Conservation (phyloP, 2,797 vertebrate genomes). For the Neosilurus mollespiculum region DNA sequence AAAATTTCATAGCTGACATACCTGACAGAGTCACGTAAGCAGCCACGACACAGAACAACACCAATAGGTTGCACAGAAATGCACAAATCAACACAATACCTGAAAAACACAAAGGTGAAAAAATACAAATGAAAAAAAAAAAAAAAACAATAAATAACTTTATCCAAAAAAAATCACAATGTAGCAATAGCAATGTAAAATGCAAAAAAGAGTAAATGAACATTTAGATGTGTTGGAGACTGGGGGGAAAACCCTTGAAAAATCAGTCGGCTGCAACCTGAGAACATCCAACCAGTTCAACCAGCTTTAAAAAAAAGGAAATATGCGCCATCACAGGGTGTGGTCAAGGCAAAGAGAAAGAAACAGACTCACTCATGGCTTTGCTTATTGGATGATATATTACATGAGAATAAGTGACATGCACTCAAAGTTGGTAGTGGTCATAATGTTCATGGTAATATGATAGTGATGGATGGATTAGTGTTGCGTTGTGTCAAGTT, state of each 20-base stretch:
- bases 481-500: not conserved
- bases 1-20: conserved; percentile 71
- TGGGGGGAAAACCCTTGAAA: not conserved
- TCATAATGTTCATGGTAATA: not conserved
- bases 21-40: conserved; percentile 78
- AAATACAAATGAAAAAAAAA: conserved; percentile 1
- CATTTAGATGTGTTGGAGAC: not conserved
- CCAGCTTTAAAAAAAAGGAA: conserved; percentile 46
- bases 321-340: conserved; percentile 44
- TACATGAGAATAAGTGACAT: not conserved
- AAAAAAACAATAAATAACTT: not conserved
- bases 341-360: conserved; percentile 41
- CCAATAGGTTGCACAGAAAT: conserved; percentile 77
- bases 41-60: conserved; percentile 82
- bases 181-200: no score
- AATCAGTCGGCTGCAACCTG: not conserved
- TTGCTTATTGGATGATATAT: not conserved
- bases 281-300: conserved; percentile 63
- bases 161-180: not conserved
- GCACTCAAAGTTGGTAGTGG: not conserved
- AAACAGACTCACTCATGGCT: conserved; percentile 5
- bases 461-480: not conserved
- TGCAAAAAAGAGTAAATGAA: not conserved
- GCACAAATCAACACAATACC: conserved; percentile 83
- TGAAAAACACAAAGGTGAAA: conserved; percentile 56